Percentiles rank a stretch among this genome's conserved stretches.
These are phyloP conservation scores for Drosophila nikananu DNA, from an alignment of 1,140 invertebrate genomes.

Conservation along the genomic window DNA sequence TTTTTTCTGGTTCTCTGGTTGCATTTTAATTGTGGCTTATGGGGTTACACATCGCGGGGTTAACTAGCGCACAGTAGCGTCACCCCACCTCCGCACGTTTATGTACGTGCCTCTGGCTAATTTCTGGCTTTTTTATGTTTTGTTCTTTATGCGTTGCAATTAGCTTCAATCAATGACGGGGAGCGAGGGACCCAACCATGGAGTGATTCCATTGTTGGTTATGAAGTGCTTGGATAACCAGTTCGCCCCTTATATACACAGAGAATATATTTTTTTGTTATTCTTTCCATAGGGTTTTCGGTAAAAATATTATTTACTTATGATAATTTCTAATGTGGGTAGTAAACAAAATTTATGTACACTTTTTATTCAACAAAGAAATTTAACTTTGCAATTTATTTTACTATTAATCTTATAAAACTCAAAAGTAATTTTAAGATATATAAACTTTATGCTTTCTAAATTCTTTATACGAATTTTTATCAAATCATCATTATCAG, in stretches of 20 bases:
- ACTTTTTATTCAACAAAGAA: too few species aligned
- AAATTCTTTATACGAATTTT: neutral
- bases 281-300: neutral
- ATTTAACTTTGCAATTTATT: too few species aligned
- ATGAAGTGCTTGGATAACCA: slow-evolving; percentile 21
- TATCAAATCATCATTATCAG: too few species aligned
- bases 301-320: neutral
- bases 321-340: neutral
- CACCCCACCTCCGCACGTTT: slow-evolving; percentile 1
- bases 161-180: slow-evolving; percentile 70
- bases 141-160: slow-evolving; percentile 68
- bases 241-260: neutral
- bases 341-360: neutral
- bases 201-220: slow-evolving; percentile 36
- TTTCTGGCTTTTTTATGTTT: slow-evolving; percentile 45
- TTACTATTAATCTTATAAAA: too few species aligned
- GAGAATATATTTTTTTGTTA: neutral
- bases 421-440: neutral
- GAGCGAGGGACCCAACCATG: slow-evolving; percentile 40
- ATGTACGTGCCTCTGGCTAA: slow-evolving; percentile 42
- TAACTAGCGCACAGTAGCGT: slow-evolving; percentile 36
- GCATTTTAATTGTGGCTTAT: slow-evolving; percentile 61
- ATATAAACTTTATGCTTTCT: neutral
- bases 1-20: slow-evolving; percentile 35
- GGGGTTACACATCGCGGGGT: slow-evolving; percentile 45